These are phyloP conservation scores for Psilopsiagon aymara DNA, from an alignment of 2,113 vertebrate species.

Conservation along the genomic window DNA sequence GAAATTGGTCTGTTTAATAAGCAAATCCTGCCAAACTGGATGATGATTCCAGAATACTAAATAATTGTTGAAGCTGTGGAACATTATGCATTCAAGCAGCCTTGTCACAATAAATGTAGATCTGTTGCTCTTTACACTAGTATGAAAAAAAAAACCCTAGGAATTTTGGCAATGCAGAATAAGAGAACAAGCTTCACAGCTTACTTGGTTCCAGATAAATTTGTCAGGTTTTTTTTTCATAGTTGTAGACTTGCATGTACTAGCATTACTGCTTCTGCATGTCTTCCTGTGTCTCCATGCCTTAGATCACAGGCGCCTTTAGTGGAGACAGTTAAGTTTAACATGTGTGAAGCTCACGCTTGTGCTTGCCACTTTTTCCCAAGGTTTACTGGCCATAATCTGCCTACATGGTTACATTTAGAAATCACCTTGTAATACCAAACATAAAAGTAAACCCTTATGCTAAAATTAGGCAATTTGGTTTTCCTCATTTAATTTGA, in stretches of 20 bases:
- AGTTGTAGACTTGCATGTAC: neutral
- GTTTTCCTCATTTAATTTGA: neutral
- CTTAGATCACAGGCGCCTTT: neutral
- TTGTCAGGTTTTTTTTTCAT: neutral
- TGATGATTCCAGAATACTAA: conserved; percentile 33
- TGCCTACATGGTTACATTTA: neutral
- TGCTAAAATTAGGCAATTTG: neutral
- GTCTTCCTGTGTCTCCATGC: neutral
- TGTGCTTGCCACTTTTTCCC: neutral
- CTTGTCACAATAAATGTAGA: conserved; percentile 51
- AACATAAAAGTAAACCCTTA: neutral
- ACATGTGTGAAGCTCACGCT: neutral
- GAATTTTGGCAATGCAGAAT: conserved; percentile 24
- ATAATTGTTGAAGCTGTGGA: conserved; percentile 37
- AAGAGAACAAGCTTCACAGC: conserved; percentile 22
- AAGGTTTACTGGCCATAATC: neutral
- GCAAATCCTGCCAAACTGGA: neutral
- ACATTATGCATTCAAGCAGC: conserved; percentile 4
- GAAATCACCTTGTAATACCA: neutral
- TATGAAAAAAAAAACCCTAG: neutral
- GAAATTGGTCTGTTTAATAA: neutral
- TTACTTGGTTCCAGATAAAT: conserved; percentile 49
- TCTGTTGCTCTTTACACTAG: conserved; percentile 30
- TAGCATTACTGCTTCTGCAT: neutral
- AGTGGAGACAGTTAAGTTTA: neutral